These are phyloP conservation scores for Cephalopholis sonnerati DNA, from an alignment of 2,113 vertebrate species.

Conservation along the genomic window DNA sequence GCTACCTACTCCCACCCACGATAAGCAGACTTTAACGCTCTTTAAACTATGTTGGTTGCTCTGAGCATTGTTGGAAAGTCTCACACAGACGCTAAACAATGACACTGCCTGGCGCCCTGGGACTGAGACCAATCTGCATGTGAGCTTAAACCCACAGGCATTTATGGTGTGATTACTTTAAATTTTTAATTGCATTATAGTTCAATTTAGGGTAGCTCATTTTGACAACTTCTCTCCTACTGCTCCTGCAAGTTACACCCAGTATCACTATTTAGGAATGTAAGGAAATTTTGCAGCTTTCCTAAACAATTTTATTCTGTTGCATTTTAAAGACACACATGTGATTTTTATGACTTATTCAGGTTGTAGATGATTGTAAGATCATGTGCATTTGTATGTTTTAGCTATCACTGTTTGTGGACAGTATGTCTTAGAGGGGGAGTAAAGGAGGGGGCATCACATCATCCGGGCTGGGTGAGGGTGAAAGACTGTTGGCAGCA, in stretches of 20 bases:
- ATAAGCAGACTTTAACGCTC: no score
- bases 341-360: not conserved
- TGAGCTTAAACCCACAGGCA: not conserved
- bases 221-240: not conserved
- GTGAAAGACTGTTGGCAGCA: constrained; percentile 15
- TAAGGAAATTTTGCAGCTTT: not conserved
- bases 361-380: not conserved
- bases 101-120: no score
- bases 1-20: no score
- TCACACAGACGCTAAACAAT: no score
- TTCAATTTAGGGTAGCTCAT: not conserved
- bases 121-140: no score
- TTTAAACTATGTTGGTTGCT: no score
- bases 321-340: not conserved
- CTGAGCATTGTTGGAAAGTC: no score
- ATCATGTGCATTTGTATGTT: not conserved
- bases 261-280: not conserved
- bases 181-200: not conserved
- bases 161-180: not conserved
- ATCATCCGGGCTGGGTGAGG: constrained; percentile 13
- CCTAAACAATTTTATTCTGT: not conserved
- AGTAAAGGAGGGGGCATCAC: constrained; percentile 6
- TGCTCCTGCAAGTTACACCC: not conserved
- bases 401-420: not conserved
- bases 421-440: constrained; percentile 8